A percentile compares a stretch with the other conserved stretches of the same genome.
Conservation (phyloP, 35 echinoderm and acorn worm genomes). For the Antedon bifida region DNA sequence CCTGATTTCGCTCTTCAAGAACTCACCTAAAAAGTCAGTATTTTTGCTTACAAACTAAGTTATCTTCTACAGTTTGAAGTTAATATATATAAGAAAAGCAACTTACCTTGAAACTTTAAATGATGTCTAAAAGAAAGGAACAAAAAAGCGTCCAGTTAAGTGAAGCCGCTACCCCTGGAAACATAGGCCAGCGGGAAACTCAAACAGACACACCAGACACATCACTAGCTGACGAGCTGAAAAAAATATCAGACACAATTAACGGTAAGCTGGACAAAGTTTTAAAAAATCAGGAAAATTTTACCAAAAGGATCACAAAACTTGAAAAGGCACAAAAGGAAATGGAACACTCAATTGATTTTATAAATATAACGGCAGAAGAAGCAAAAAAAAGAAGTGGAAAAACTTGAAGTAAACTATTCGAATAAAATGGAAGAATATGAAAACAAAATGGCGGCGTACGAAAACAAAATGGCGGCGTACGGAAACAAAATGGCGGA, state of each 20-base stretch:
- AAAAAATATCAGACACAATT: neutral
- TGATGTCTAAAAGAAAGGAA: neutral
- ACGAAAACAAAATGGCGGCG: neutral
- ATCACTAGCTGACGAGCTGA: neutral
- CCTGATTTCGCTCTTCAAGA: neutral
- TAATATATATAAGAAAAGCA: neutral
- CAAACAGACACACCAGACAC: neutral
- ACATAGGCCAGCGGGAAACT: neutral
- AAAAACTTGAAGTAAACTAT: neutral
- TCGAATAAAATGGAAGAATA: neutral
- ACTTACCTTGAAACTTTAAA: neutral
- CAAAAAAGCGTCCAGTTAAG: neutral
- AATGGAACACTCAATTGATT: slow-evolving; percentile 1
- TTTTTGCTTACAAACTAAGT: neutral
- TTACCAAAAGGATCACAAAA: neutral
- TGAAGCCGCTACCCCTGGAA: neutral
- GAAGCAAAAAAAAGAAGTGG: neutral
- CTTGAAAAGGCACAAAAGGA: slow-evolving; percentile 16
- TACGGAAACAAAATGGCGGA: neutral
- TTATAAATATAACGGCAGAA: neutral
- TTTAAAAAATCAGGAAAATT: neutral
- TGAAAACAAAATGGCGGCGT: slow-evolving; percentile 3
- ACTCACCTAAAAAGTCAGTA: neutral
- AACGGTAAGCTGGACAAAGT: slow-evolving; percentile 4
- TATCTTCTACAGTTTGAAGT: neutral